Evolutionary conservation across 2,888 invertebrate species (phyloP), one percentile per base, ranked within the genome.

Genomic region (Capitulum mitella): DNA sequence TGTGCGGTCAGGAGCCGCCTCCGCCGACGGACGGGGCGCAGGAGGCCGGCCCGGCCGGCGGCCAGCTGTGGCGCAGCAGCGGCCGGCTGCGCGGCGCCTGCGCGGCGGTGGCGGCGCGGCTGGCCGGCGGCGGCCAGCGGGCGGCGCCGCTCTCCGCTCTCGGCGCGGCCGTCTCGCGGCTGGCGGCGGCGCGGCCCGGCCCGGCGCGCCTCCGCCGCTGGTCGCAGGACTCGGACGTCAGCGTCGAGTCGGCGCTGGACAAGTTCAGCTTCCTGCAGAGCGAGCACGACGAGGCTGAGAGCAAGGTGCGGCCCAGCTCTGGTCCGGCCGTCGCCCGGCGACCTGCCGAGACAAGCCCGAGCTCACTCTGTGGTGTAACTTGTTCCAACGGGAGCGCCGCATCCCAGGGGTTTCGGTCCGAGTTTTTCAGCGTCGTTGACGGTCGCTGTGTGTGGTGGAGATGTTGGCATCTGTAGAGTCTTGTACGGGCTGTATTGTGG

Each of bases 221-320:
- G 76, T 83, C 83, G 75, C 81, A 82, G 79, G 82, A 85, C 70
- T 86, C 87, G 77, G 85, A 85, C 81, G 85, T 86, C 80, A 87
- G 87, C 83, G 86, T 88, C 80, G 87, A 87, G 83, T 86, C 85
- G 80, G 88, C 87, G 16, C 84, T 88, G 40, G 87, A 86, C 81
- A 87, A 87, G 70, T 88, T 88, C 82, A 87, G 88, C 83, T 88
- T 88, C 83, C 85, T 88, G 37, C 86, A 88, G 82, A 85, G 85
- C 22, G 87, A 86, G 80, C 80, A 80, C 77, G 82, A 82, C 77
- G 81, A 81, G 37, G 34, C 22, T 6, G 86, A 85, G 34, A 84
- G 83, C 70, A 82, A 81, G 78, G 83, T 83, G 77, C 82, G 82
- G 19, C 51, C n/a, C n/a, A n/a, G n/a, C n/a, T n/a, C n/a, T n/a